Conservation (phyloP, 2,797 vertebrate genomes). For the Bradypodion pumilum region DNA sequence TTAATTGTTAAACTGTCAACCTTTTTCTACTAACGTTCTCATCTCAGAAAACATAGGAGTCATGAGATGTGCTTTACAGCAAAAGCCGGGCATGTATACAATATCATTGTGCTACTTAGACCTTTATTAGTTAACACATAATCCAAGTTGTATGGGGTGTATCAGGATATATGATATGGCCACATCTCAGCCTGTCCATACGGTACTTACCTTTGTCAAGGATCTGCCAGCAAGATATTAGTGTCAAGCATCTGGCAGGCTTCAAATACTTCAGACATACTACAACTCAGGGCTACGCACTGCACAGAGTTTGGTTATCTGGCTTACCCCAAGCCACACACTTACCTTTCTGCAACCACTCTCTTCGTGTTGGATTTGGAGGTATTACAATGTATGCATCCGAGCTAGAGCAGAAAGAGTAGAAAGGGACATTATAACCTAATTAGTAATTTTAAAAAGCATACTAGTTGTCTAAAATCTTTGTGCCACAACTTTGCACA, state of each 20-base stretch:
- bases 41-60: not conserved
- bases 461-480: no score
- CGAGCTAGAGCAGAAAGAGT: conserved; percentile 70
- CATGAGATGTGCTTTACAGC: no score
- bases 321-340: conserved; percentile 10
- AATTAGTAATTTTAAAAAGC: not conserved
- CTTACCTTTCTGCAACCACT: conserved; percentile 77
- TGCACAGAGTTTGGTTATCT: not conserved
- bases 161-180: no score
- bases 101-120: not conserved
- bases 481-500: no score
- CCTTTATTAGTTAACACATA: not conserved
- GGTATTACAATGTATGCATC: conserved; percentile 74
- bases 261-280: not conserved
- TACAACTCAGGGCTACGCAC: not conserved
- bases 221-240: not conserved
- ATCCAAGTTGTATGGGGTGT: not conserved
- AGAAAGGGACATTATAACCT: not conserved
- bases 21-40: no score
- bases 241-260: not conserved
- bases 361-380: conserved; percentile 78
- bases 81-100: not conserved
- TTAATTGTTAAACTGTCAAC: no score
- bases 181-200: not conserved
- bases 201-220: not conserved